Evolutionary conservation across 2,888 invertebrate genomes (phyloP).

Genomic region (Melanchra persicariae): DNA sequence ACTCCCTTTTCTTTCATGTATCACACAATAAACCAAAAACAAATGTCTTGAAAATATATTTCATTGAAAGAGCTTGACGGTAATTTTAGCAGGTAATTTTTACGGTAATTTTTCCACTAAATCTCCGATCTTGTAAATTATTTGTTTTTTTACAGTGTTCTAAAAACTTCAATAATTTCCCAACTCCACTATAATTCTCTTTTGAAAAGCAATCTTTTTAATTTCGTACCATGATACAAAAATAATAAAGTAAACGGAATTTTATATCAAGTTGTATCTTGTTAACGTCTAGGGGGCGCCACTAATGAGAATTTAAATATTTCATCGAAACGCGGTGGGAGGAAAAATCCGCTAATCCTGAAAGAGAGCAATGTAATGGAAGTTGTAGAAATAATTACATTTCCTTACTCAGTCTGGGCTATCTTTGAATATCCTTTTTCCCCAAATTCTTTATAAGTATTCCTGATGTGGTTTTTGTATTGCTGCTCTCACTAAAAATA

Average conservation of each 20-base stretch:
- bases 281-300: constrained; percentile 65
- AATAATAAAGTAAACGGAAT: constrained; percentile 71
- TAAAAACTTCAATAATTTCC: neutral
- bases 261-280: constrained; percentile 70
- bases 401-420: constrained; percentile 34
- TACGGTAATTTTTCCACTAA: no score
- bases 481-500: no score
- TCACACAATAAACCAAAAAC: no score
- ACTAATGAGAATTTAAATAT: constrained; percentile 80
- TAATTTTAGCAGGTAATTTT: no score
- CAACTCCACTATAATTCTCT: neutral
- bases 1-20: no score
- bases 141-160: neutral
- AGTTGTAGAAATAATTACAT: constrained; percentile 58
- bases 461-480: no score
- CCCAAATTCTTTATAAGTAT: neutral
- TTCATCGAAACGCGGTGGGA: constrained; percentile 62
- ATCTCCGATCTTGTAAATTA: neutral
- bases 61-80: no score
- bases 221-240: constrained; percentile 51
- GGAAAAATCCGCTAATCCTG: constrained; percentile 68
- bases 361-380: constrained; percentile 47
- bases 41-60: no score
- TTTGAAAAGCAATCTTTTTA: constrained; percentile 35
- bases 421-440: constrained; percentile 1